Conservation (phyloP, 2,888 invertebrate species). For the Andrena haemorrhoa region DNA sequence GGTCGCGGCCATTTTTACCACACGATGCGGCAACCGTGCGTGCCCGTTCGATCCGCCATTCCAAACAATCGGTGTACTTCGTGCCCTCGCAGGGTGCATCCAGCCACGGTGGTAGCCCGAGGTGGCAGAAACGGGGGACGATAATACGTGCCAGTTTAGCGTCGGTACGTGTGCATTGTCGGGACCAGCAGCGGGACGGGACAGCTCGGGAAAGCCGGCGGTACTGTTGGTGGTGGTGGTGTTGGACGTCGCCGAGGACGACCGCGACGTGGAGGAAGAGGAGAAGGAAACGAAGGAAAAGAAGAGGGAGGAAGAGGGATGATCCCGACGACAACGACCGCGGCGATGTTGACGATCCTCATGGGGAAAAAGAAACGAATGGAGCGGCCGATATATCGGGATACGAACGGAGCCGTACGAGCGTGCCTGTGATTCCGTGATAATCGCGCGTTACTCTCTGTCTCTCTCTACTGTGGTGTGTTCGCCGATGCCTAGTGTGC, state of each 20-base stretch:
- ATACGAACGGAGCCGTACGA: slow-evolving; percentile 32
- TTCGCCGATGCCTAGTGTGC: slow-evolving; percentile 36
- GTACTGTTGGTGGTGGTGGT: slow-evolving; percentile 40
- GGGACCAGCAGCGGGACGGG: slow-evolving; percentile 35
- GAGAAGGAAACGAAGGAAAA: slow-evolving; percentile 42
- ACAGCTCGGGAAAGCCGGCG: slow-evolving; percentile 57
- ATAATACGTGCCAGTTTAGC: slow-evolving; percentile 57
- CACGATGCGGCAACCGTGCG: slow-evolving; percentile 91
- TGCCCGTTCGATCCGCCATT: slow-evolving; percentile 88
- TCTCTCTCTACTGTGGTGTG: slow-evolving; percentile 17
- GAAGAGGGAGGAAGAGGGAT: slow-evolving; percentile 36
- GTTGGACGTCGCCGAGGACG: slow-evolving; percentile 51
- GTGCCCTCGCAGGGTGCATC: slow-evolving; percentile 87
- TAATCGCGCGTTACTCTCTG: slow-evolving; percentile 36
- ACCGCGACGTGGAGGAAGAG: slow-evolving; percentile 58
- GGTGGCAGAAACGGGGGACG: slow-evolving; percentile 52
- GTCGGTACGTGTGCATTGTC: slow-evolving; percentile 30
- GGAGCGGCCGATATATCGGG: slow-evolving; percentile 50
- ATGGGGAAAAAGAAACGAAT: slow-evolving; percentile 60
- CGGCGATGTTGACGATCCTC: slow-evolving; percentile 33
- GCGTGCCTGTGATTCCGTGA: slow-evolving; percentile 63
- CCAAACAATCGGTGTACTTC: slow-evolving; percentile 88
- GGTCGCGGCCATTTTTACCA: slow-evolving; percentile 89
- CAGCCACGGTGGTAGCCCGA: slow-evolving; percentile 80
- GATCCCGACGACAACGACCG: slow-evolving; percentile 8